Base-by-base conservation (phyloP, 2,113 vertebrate species). In the Mystacornis crossleyi region DNA sequence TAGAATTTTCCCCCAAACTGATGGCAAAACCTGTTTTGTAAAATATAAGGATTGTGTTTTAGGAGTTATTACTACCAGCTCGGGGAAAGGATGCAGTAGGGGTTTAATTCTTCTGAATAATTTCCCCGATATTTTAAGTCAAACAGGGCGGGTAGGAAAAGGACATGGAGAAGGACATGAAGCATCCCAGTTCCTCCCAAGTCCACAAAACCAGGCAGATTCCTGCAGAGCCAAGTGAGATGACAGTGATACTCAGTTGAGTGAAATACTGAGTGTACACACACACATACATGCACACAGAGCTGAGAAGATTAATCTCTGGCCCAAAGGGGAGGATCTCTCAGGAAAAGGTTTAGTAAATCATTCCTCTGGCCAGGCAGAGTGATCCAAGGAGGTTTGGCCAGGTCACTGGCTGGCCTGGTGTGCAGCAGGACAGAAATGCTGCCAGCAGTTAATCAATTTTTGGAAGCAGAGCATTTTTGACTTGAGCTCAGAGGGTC, bases 351-450 rank as follows among this genome's bases (percentile, higher is more conserved):
- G 65, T 91, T 94, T 69, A 92, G 90, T 83, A 92, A 94, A 95
- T 96, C 96, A 94, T 81, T 97, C 64, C 51, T 95, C 86, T 61
- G 82, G 60, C 86, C 95, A 96, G 79, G 81, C 87, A 95, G 69
- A 89, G 72, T 0, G 4, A 94, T 95, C 93, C 88, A 75, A 93
- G 93, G 65, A 94, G 72, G 72, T 89, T 72, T 93, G 94, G 93
- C 92, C 86, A 86, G 90, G 96, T 90, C 48, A 36, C 29, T 0
- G 3, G 60, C 64, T 66, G 90, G 87, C 81, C 81, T 67, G 72
- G 67, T 25, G 61, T 75, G 73, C 3, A 3, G 79, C 88, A 96
- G 86, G 90, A 96, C 80, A 89, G 65, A 81, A 86, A 53, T 0
- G 0, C 6, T 84, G 90, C 90, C 93, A 95, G 90, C 40, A 95